These are phyloP conservation scores for Eleginops maclovinus DNA, from an alignment of 2,113 vertebrate species.

Conservation along the genomic window DNA sequence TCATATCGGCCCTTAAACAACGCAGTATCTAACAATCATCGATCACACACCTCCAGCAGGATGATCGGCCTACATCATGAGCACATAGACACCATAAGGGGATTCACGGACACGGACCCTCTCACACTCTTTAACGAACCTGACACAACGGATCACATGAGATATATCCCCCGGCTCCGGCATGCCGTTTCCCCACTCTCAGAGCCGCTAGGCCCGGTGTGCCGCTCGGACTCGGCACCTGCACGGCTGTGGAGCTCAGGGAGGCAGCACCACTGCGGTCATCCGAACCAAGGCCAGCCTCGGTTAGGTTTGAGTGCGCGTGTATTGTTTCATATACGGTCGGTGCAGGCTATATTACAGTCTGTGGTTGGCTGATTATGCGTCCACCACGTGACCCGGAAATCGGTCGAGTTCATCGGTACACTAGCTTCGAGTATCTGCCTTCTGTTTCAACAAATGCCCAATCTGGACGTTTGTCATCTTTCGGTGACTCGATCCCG, in stretches of 20 bases:
- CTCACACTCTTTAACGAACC: neutral
- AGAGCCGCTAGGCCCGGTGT: neutral
- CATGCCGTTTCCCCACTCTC: neutral
- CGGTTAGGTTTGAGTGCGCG: neutral
- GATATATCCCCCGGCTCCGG: neutral
- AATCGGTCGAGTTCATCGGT: neutral
- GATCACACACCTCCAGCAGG: constrained; percentile 40
- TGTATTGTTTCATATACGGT: neutral
- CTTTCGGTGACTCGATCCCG: no score
- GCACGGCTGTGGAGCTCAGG: neutral
- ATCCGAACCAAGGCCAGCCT: constrained; percentile 23
- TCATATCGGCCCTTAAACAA: constrained; percentile 4
- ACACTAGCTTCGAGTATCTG: no score
- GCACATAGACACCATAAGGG: constrained; percentile 1
- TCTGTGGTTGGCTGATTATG: no score
- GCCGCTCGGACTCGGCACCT: constrained; percentile 1
- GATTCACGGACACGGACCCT: neutral
- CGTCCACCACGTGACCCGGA: constrained; percentile 28
- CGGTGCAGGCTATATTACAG: neutral
- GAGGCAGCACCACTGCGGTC: constrained; percentile 17
- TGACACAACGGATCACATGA: neutral
- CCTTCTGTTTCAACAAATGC: neutral
- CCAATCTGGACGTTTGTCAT: neutral
- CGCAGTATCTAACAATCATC: constrained; percentile 22
- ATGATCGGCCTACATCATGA: constrained; percentile 36